phyloP scores from a whole-genome alignment of 1,140 invertebrate species.

The Calephelis nemesis region DNA sequence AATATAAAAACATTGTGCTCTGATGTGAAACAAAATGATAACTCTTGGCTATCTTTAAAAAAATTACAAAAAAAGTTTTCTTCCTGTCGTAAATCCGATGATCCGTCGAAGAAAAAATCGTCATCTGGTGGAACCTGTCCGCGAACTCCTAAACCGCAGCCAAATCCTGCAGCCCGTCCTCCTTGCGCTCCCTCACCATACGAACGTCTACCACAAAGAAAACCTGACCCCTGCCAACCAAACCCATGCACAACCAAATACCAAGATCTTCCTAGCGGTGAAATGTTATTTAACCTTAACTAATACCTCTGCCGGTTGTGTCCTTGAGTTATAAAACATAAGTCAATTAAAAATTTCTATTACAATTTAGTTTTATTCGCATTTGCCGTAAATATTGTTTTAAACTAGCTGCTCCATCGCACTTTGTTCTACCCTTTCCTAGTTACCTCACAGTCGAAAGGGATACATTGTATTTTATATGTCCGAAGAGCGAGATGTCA shows the following conservation, averaged over 20 bases:
- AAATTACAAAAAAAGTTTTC: conserved; percentile 3
- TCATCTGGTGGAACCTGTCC: background rate
- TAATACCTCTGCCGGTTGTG: background rate
- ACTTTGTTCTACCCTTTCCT: too few species aligned
- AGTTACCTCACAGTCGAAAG: too few species aligned
- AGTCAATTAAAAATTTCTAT: background rate
- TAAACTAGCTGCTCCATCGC: too few species aligned
- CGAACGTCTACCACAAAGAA: background rate
- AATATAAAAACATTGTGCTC: background rate
- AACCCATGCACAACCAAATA: background rate
- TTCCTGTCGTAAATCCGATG: background rate
- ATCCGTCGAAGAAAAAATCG: background rate
- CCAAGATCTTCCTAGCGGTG: background rate
- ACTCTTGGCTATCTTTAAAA: conserved; percentile 3
- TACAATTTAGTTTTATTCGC: background rate
- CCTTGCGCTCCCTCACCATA: background rate
- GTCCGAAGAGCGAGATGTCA: too few species aligned
- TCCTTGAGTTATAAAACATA: background rate
- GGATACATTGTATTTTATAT: too few species aligned
- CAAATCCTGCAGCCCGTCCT: background rate
- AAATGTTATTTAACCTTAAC: background rate
- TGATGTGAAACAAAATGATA: background rate
- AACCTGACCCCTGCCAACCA: background rate
- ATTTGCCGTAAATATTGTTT: too few species aligned
- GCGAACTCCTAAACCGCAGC: background rate